Evolutionary conservation across 2,113 vertebrate genomes (phyloP).

Genomic region (Okapia johnstoni): DNA sequence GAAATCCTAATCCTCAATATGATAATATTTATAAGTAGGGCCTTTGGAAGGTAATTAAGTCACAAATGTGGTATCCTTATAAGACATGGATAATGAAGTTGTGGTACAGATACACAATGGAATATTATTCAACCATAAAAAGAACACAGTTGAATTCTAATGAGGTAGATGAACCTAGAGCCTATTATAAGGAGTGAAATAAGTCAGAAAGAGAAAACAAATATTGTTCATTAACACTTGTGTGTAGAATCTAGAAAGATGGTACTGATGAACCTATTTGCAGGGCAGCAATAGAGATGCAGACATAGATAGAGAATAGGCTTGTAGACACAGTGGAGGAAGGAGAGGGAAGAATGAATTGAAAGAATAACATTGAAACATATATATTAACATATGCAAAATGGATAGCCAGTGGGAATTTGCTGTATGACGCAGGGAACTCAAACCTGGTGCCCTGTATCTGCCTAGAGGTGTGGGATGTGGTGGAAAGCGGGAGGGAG

Average conservation of each 20-base stretch:
- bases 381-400: not conserved
- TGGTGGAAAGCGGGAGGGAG: not conserved
- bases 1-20: not conserved
- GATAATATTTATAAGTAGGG: not conserved
- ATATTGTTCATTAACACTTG: not conserved
- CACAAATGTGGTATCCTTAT: not conserved
- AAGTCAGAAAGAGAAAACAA: not conserved
- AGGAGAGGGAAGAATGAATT: not conserved
- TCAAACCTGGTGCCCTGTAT: not conserved
- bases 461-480: not conserved
- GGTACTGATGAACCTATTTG: not conserved
- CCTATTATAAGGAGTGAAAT: not conserved
- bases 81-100: not conserved
- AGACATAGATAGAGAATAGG: not conserved
- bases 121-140: not conserved
- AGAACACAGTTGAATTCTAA: not conserved
- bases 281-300: rapidly evolving
- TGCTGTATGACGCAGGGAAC: not conserved
- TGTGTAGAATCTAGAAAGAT: not conserved
- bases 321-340: not conserved
- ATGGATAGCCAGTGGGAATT: not conserved
- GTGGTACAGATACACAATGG: not conserved
- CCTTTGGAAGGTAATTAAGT: not conserved
- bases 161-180: not conserved
- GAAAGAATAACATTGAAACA: not conserved